Conservation (phyloP, 2,888 invertebrate genomes). For the Prosopocoilus inquinatus region DNA sequence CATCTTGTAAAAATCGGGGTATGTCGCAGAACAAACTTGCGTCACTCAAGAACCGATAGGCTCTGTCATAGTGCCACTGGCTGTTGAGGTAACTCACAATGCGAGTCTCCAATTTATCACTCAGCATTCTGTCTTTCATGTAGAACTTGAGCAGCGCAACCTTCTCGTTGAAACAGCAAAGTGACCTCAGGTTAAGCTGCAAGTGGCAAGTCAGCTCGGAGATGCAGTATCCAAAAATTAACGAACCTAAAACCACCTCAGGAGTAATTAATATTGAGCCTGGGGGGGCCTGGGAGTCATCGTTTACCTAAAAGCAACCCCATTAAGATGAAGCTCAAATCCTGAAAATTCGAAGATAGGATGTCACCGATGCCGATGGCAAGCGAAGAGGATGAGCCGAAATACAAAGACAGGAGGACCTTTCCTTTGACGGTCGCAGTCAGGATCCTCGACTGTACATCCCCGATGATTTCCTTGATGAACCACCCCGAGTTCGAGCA, state of each 20-base stretch:
- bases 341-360: conserved; percentile 50
- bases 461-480: conserved; percentile 21
- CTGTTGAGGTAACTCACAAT: conserved; percentile 56
- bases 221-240: conserved; percentile 54
- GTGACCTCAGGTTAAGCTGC: conserved; percentile 53
- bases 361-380: conserved; percentile 56
- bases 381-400: conserved; percentile 50
- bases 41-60: conserved; percentile 30
- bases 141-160: conserved; percentile 53
- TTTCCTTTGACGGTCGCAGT: conserved; percentile 34
- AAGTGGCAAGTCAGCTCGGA: conserved; percentile 56
- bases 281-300: too few species aligned
- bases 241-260: conserved; percentile 50
- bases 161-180: conserved; percentile 54
- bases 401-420: conserved; percentile 51
- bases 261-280: too few species aligned
- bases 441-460: conserved; percentile 17
- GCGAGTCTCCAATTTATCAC: conserved; percentile 35
- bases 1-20: conserved; percentile 51
- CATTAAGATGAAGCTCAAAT: conserved; percentile 39
- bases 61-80: conserved; percentile 57
- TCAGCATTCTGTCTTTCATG: conserved; percentile 35
- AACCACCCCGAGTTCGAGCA: conserved; percentile 57
- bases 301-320: conserved; percentile 27
- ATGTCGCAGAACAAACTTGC: conserved; percentile 31